These are phyloP conservation scores for Gari tellinella DNA, from an alignment of 2,888 invertebrate species.

Conservation along the genomic window DNA sequence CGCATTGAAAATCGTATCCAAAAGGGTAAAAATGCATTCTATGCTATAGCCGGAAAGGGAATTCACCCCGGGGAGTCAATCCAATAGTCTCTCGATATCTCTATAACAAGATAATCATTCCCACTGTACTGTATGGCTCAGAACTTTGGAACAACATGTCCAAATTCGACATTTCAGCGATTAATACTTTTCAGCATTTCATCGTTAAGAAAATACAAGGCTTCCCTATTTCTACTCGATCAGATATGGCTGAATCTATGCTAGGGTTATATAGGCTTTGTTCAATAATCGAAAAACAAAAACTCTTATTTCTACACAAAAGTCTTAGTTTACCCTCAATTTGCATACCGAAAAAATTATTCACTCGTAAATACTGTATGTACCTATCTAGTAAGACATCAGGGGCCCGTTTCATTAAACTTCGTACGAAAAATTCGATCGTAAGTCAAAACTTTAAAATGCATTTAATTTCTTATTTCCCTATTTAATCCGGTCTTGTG, in stretches of 20 bases:
- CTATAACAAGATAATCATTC: neutral
- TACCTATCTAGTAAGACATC: too few species aligned
- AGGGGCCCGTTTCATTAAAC: too few species aligned
- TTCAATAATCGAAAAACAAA: neutral
- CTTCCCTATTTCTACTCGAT: neutral
- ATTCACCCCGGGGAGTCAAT: neutral
- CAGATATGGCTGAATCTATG: conserved; percentile 1
- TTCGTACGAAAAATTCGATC: too few species aligned
- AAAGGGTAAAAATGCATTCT: neutral
- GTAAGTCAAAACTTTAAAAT: too few species aligned
- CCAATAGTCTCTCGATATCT: neutral
- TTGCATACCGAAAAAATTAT: neutral
- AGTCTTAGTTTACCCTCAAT: neutral
- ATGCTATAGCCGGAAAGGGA: neutral
- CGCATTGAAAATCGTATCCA: neutral
- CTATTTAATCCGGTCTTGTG: too few species aligned
- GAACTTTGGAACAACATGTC: neutral
- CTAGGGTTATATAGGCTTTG: neutral
- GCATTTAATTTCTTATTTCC: too few species aligned
- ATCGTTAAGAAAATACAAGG: conserved; percentile 1
- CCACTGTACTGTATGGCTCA: neutral
- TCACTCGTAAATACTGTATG: too few species aligned
- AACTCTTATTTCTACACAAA: neutral
- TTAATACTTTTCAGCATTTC: neutral
- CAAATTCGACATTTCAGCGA: neutral